Evolutionary conservation across 1,140 invertebrate genomes (phyloP).

Genomic region (Acromyrmex charruanus): DNA sequence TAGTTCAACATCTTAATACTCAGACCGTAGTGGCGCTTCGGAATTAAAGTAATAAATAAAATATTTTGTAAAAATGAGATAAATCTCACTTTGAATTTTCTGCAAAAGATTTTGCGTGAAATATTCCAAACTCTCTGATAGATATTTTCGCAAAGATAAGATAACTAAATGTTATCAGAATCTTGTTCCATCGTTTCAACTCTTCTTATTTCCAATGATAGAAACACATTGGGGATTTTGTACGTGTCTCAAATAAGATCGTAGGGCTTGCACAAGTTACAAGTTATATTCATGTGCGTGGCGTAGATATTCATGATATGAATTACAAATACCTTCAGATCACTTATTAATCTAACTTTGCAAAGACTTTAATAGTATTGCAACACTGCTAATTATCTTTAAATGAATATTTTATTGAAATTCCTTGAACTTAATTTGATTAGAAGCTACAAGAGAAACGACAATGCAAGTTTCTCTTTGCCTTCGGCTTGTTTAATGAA

Average conservation of each 20-base stretch:
- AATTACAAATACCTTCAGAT: not conserved
- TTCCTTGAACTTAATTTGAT: conserved; percentile 21
- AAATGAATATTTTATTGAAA: conserved; percentile 7
- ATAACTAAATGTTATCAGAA: conserved; percentile 23
- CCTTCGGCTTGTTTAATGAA: conserved; percentile 56
- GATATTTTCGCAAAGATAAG: conserved; percentile 18
- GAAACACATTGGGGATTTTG: not conserved
- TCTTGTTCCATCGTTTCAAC: not conserved
- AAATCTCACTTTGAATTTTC: conserved; percentile 5
- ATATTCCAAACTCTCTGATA: not conserved
- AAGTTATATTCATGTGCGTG: not conserved
- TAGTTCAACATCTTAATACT: too few species aligned
- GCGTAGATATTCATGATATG: not conserved
- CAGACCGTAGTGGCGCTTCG: too few species aligned
- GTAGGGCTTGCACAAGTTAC: not conserved
- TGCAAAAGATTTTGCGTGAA: not conserved
- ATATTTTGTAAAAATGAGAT: not conserved
- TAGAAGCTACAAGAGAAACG: not conserved
- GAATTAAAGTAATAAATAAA: not conserved
- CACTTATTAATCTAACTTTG: not conserved
- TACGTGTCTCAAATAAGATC: not conserved
- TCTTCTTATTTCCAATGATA: conserved; percentile 7
- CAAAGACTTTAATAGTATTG: not conserved
- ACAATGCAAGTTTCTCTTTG: not conserved
- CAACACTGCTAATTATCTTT: conserved; percentile 3